These are phyloP conservation scores for Macaca fascicularis DNA, from an alignment of 2,113 vertebrate species.

Conservation along the genomic window T2T-MFA8v1.1 NC_088379.1:68405001-68405500, in stretches of 20 bases:
- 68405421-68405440: background rate
- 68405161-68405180: background rate
- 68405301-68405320: background rate
- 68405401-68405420: background rate
- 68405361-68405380: background rate
- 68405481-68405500: background rate
- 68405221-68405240: background rate
- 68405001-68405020: background rate
- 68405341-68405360: background rate
- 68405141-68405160: background rate
- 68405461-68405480: background rate
- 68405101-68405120: background rate
- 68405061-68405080: rapidly evolving
- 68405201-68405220: background rate
- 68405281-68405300: background rate
- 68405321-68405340: background rate
- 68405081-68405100: background rate
- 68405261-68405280: background rate
- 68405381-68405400: background rate
- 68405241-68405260: background rate
- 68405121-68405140: background rate
- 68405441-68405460: background rate
- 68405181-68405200: background rate
- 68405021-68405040: background rate
- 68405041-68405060: background rate